Evolutionary conservation across 35 echinoderm and acorn worm species (phyloP), one percentile per base, ranked within the genome.

Genomic region (Apostichopus californicus): DNA sequence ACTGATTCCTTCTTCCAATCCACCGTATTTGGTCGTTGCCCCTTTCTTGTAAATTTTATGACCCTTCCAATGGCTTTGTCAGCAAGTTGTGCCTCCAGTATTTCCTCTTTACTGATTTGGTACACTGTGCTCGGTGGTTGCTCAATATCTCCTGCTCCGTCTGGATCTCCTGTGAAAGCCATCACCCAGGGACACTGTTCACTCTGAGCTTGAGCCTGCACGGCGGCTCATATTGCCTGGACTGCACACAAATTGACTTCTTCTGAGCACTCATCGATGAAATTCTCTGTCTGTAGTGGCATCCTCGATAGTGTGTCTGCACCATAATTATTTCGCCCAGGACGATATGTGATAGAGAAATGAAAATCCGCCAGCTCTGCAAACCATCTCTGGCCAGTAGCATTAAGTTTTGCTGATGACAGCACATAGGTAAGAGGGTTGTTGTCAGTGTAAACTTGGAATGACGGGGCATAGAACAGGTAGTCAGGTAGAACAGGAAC

Each of bases 381-480:
- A 18, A 95, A 55, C 94, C 94, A 95, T 81, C 94, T 34, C 52
- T 95, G 94, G 1, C 94, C 94, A 1, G 86, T 80, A 9, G 91
- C 86, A 93, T 95, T 90, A 15, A 95, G 73, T 18, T 93, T 93
- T 4, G 94, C 94, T 73, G 92, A 80, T 20, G 77, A 89, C 34
- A 95, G 14, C 1, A 95, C 92, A 83, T 95, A 95, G 4, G 92
- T 95, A 9, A 96, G 72, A 15, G 92, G 95, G 72, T 96, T 96
- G 55, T 96, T 96, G 66, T 96, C 95, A 46, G 87, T 96, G 70
- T 91, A 93, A n/a, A 96, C 87, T 1, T 28, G 70, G 60, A 93
- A 91, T 8, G 52, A 55, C 0, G 86, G 86, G 24, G 85, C 86
- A 66, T 92, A 94, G 7, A 80, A 82, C 11, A 95, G 77, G 60